Evolutionary conservation across 2,797 vertebrate species (phyloP), one percentile per base, ranked within the genome.

Genomic region (Pristis pectinata): DNA sequence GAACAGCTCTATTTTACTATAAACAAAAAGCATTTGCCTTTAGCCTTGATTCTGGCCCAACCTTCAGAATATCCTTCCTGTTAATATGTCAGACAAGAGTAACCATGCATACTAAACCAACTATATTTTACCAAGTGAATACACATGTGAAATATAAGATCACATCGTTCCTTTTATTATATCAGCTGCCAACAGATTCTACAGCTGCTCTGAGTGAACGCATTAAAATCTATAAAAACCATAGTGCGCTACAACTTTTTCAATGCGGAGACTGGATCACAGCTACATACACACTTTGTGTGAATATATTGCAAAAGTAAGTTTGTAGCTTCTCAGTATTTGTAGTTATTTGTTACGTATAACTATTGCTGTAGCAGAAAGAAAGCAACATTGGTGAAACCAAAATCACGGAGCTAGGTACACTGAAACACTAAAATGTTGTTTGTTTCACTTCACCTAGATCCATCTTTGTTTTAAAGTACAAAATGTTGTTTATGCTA

Each of bases 1-100:
- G 95, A 95, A 95, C 95, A 95, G 41, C 94, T 95, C 87, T 94
- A 94, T 95, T 95, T 59, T 95, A 85, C 95, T 96, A 96, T 94
- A 89, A 37, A 95, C 95, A 95, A 94, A 94, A 70, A 72, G 30
- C 13, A 13, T 70, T 64, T 56, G 76, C 95, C 80, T 94, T 96
- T 0, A 37, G 94, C 95, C 94, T 34, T 95, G 95, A 93, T 95
- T 94, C n/a, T 89, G 87, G 95, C 94, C 94, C 94, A 95, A 95
- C 95, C 95, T 95, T 96, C 95, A 95, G 95, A 96, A 96, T 96
- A 96, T 95, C 96, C 96, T 98, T 98, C 97, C 97, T 98, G 97
- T 97, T 98, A 96, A 95, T 96, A 0, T 96, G 92, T 96, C 96
- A 96, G 96, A 96, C 96, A 96, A 96, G 96, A 95, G 96, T 97